Percentiles rank a stretch among this genome's conserved stretches.
Evolutionary conservation across 2,888 invertebrate species (phyloP).

Genomic region (Subacronicta megacephala): DNA sequence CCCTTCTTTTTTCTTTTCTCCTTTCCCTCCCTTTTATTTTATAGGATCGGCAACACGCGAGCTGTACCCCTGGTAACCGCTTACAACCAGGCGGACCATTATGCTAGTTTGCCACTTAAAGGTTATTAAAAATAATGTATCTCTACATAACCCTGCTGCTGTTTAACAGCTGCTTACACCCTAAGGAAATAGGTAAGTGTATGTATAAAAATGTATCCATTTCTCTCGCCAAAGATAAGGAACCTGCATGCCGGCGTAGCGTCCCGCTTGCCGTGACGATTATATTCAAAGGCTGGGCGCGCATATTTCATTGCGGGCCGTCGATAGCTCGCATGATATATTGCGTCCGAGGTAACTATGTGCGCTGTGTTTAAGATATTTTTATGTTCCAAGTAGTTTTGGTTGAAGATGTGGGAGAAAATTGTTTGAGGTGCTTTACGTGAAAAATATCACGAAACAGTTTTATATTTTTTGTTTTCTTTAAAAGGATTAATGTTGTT

Average conservation of each 20-base stretch:
- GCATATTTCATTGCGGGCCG: conserved; percentile 80
- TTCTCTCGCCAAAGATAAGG: conserved; percentile 13
- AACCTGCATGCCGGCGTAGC: conserved; percentile 8
- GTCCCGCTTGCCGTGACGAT: conserved; percentile 44
- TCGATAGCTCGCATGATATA: conserved; percentile 79
- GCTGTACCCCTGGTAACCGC: no score
- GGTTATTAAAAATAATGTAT: no score
- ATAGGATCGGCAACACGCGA: no score
- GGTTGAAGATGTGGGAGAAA: conserved; percentile 16
- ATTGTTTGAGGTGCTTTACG: conserved; percentile 11
- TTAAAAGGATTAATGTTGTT: no score
- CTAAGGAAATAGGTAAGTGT: no score
- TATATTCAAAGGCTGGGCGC: conserved; percentile 73
- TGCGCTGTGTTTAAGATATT: conserved; percentile 56
- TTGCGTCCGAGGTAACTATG: conserved; percentile 45
- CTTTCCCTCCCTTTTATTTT: no score
- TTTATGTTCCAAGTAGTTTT: conserved; percentile 48
- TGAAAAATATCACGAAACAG: not conserved
- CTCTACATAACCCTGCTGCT: no score
- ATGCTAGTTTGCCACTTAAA: no score
- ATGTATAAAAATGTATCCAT: not conserved
- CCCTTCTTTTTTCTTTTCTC: no score
- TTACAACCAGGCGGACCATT: no score
- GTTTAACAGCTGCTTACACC: no score
- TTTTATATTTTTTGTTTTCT: no score